A percentile compares a stretch with the other conserved stretches of the same genome.
These are phyloP conservation scores for Spodoptera litura DNA, from an alignment of 1,140 invertebrate genomes.

Conservation along the genomic window DNA sequence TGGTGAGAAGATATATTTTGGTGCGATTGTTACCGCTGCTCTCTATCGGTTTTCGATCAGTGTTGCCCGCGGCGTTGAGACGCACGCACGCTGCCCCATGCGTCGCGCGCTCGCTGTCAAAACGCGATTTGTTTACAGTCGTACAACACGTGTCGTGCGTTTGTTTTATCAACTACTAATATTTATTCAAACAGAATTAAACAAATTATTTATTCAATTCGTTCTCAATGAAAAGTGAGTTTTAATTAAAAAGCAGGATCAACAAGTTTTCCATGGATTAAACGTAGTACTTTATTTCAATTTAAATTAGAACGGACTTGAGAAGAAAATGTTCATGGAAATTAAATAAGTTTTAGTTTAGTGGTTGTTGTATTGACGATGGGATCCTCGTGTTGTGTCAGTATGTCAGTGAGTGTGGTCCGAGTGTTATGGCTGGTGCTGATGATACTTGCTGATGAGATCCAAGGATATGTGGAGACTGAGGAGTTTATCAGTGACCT, in stretches of 20 bases:
- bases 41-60: constrained; percentile 75
- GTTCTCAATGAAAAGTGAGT: constrained; percentile 6
- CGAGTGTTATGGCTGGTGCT: constrained; percentile 52
- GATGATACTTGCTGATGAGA: constrained; percentile 58
- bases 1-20: constrained; percentile 52
- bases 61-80: constrained; percentile 62
- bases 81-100: constrained; percentile 66
- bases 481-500: constrained; percentile 76
- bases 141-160: constrained; percentile 55
- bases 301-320: constrained; percentile 24
- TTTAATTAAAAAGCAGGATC: constrained; percentile 23
- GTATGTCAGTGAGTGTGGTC: constrained; percentile 34
- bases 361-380: constrained; percentile 26
- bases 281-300: constrained; percentile 21
- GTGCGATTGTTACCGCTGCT: constrained; percentile 53
- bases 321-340: constrained; percentile 22
- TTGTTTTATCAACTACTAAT: constrained; percentile 8
- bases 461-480: constrained; percentile 69
- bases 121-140: constrained; percentile 63
- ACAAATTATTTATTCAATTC: constrained; percentile 30
- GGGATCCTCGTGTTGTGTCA: constrained; percentile 17
- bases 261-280: constrained; percentile 36
- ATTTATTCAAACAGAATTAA: constrained; percentile 42
- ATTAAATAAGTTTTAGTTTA: constrained; percentile 32
- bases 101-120: constrained; percentile 45